Evolutionary conservation across 2,113 vertebrate species (phyloP).

Genomic region (Candoia aspera): DNA sequence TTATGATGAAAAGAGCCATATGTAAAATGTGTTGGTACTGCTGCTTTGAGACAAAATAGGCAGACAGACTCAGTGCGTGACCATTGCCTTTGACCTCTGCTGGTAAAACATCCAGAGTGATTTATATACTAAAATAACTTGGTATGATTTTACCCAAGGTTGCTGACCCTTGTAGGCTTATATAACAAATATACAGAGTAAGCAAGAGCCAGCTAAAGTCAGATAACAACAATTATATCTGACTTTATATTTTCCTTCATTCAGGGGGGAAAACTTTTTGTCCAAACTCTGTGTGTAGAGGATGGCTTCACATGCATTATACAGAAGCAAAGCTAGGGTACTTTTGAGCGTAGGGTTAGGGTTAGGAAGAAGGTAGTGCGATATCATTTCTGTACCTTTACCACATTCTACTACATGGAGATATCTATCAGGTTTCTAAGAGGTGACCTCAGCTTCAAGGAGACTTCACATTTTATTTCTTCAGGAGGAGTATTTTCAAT

Average conservation of each 20-base stretch:
- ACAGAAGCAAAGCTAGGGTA: background rate
- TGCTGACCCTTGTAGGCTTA: background rate
- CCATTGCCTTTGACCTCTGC: background rate
- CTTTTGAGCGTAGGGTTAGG: background rate
- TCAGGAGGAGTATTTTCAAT: too few species aligned
- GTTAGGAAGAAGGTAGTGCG: too few species aligned
- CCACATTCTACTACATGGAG: too few species aligned
- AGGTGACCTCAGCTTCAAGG: too few species aligned
- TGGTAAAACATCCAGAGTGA: background rate
- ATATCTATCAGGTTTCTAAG: too few species aligned
- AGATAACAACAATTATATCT: background rate
- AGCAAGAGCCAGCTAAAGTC: background rate
- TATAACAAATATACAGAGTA: background rate
- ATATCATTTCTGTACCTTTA: too few species aligned
- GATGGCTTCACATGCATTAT: background rate
- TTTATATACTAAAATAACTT: slow-evolving; percentile 7
- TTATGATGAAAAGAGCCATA: slow-evolving; percentile 41
- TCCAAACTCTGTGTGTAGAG: background rate
- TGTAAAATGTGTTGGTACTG: background rate
- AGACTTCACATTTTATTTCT: too few species aligned
- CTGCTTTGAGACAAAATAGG: slow-evolving; percentile 9
- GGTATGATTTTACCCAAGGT: background rate
- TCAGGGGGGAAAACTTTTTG: background rate
- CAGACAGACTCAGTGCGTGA: background rate
- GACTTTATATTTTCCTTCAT: too few species aligned